Evolutionary conservation across 1,140 invertebrate genomes (phyloP), one percentile per base, ranked within the genome.

Genomic region (Mycetomoellerius zeteki): DNA sequence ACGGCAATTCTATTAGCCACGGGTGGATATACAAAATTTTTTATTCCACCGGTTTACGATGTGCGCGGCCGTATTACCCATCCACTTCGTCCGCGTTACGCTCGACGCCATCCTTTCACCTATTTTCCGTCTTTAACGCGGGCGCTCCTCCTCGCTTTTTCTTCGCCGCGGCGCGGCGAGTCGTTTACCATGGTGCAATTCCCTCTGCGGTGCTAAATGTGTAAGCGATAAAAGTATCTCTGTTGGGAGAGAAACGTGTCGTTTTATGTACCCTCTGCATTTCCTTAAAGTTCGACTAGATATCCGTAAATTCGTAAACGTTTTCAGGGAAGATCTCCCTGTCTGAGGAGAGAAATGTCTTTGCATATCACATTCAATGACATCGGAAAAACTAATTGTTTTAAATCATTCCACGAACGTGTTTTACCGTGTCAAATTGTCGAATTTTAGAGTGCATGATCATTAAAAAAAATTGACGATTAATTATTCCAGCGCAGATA

Each of bases 201-300:
- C 89, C 89, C 86, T 77, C 47, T 67, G 60, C 81, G 86, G 58
- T 62, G 89, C 72, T 91, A 91, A 91, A 91, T 91, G 89, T 91
- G 89, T 85, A 91, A 91, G 89, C 89, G 89, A 91, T 91, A 91
- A 91, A 91, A 90, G 89, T 91, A 91, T 90, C 77, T 90, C 89
- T 86, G 87, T 58, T 67, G 78, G 67, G 24, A 71, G 58, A 37
- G 47, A 84, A 87, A 76, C 78, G 89, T 84, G 77, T 86, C 90
- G 89, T 91, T 91, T 91, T 91, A 90, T 85, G 78, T 89, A 91
- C 87, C 72, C 67, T 87, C 84, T 54, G 89, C 87, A 89, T 91
- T 90, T 90, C 90, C 87, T 91, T 77, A 90, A 89, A 85, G 87
- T 72, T 78, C 62, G 52, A 58, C 87, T 71, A 77, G 81, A 82